Percentiles rank a stretch among this genome's conserved stretches.
Conservation (phyloP, 1,140 invertebrate genomes). For the Nasonia vitripennis region DNA sequence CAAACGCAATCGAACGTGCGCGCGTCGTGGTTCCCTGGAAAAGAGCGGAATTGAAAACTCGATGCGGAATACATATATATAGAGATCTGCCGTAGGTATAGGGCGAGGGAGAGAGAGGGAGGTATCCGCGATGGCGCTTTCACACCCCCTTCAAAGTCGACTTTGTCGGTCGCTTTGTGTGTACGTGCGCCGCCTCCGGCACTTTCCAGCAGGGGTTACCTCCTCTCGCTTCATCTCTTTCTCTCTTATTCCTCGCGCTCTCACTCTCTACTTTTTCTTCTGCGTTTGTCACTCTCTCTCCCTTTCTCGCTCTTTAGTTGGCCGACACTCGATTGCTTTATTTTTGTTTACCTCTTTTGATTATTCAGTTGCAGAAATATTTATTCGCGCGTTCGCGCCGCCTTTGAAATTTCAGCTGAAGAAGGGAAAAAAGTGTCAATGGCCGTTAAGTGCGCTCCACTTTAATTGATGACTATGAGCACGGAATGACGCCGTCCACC, state of each 20-base stretch:
- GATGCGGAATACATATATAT: conserved; percentile 2
- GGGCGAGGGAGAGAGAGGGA: background rate
- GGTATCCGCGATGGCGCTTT: conserved; percentile 13
- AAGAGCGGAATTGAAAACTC: conserved; percentile 47
- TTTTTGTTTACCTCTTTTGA: background rate
- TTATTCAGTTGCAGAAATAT: background rate
- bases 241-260: background rate
- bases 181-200: conserved; percentile 27
- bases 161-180: conserved; percentile 40
- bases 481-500: background rate
- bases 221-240: conserved; percentile 25
- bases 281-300: conserved; percentile 14
- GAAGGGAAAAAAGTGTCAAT: background rate
- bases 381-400: background rate
- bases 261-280: background rate
- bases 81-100: background rate
- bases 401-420: background rate
- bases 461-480: conserved; percentile 15
- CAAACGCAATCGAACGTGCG: conserved; percentile 36
- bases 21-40: background rate
- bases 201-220: background rate
- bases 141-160: conserved; percentile 45
- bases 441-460: conserved; percentile 22
- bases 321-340: background rate
- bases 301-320: background rate